Percentiles rank a stretch among this genome's conserved stretches.
Conservation (phyloP, 2,888 invertebrate genomes). For the Aphidoletes aphidimyza region DNA sequence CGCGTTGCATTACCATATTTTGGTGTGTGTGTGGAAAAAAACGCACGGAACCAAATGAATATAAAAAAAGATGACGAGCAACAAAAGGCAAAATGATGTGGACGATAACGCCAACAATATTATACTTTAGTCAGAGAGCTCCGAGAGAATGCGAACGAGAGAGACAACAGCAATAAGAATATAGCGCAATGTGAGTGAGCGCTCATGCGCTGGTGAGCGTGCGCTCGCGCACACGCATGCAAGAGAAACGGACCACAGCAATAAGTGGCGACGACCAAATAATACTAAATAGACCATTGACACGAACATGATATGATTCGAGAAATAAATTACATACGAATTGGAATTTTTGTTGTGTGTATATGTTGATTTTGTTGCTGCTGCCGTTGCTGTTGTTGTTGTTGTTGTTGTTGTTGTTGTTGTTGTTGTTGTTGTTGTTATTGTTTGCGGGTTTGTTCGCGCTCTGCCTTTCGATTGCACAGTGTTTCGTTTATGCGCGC, state of each 20-base stretch:
- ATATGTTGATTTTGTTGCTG: background rate
- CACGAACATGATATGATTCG: conserved; percentile 51
- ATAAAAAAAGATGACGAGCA: background rate
- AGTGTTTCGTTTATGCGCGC: background rate
- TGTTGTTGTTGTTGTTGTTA: too few species aligned
- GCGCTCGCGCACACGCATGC: background rate
- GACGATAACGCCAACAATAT: conserved; percentile 41
- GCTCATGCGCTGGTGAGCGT: too few species aligned
- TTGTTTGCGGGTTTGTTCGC: too few species aligned
- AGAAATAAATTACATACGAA: conserved; percentile 25
- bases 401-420: background rate
- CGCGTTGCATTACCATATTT: background rate
- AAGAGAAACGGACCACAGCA: background rate
- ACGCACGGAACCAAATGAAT: background rate
- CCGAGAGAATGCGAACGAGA: too few species aligned
- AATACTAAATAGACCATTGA: conserved; percentile 51
- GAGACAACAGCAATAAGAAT: too few species aligned
- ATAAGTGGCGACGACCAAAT: conserved; percentile 49
- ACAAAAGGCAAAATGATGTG: background rate
- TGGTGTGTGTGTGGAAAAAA: too few species aligned
- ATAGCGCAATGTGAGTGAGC: too few species aligned
- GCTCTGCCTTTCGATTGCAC: too few species aligned
- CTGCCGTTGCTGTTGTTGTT: background rate
- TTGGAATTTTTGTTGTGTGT: conserved; percentile 42
- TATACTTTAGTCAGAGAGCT: too few species aligned